Evolutionary conservation across 2,888 invertebrate species (phyloP).

Genomic region (Tineola bisselliella): DNA sequence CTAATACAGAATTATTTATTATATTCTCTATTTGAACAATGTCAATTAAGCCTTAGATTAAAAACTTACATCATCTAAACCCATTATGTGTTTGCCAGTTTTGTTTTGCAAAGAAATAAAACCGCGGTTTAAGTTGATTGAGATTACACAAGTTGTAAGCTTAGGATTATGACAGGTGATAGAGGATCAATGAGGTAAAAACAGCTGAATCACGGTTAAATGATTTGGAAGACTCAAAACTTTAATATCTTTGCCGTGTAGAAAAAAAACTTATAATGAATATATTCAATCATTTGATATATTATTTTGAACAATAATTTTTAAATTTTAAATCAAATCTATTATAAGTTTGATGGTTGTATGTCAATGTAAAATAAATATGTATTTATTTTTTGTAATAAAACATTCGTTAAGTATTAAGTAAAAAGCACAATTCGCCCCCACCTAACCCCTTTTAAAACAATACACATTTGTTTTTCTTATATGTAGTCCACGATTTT

Average conservation of each 20-base stretch:
- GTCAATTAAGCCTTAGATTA: neutral
- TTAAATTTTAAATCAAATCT: neutral
- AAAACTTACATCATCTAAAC: neutral
- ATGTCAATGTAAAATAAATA: no score
- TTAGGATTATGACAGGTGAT: constrained; percentile 52
- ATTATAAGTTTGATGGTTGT: no score
- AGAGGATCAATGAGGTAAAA: constrained; percentile 41
- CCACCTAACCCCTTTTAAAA: no score
- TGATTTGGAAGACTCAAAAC: constrained; percentile 27
- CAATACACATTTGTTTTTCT: no score
- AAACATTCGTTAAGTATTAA: no score
- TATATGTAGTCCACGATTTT: no score
- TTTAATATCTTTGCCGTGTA: neutral
- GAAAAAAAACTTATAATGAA: neutral
- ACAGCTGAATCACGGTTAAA: constrained; percentile 49
- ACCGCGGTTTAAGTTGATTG: neutral
- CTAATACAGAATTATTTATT: neutral
- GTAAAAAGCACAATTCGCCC: no score
- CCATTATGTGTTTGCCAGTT: neutral
- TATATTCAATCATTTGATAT: neutral
- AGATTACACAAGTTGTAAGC: constrained; percentile 23
- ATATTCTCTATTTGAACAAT: no score
- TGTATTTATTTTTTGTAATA: no score
- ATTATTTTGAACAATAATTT: neutral
- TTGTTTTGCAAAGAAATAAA: neutral